phyloP scores from a whole-genome alignment of 1,140 invertebrate genomes.

The Zaprionus africanus region DNA sequence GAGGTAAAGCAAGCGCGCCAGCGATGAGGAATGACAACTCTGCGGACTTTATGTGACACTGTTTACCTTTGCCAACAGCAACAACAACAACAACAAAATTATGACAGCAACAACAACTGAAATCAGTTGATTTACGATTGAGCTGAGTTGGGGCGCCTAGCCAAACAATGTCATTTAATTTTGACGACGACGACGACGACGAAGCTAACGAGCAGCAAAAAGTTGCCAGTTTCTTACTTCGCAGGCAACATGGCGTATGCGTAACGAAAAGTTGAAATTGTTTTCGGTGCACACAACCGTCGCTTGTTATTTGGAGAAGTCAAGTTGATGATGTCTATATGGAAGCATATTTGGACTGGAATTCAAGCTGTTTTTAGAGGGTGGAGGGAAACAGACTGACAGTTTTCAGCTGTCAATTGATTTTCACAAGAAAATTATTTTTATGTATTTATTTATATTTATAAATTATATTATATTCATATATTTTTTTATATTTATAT shows the following conservation, averaged over 20 bases:
- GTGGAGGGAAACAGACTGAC: no score
- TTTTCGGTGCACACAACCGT: constrained; percentile 16
- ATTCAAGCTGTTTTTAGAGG: neutral
- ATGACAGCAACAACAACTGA: neutral
- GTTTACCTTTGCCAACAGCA: constrained; percentile 68
- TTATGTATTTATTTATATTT: no score
- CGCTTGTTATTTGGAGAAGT: neutral
- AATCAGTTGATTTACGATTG: constrained; percentile 46
- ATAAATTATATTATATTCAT: no score
- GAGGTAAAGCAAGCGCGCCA: constrained; percentile 1
- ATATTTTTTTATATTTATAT: no score
- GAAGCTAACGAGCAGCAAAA: constrained; percentile 38
- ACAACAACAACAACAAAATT: constrained; percentile 1
- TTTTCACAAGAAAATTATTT: no score
- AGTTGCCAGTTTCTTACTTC: neutral
- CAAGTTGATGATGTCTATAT: neutral
- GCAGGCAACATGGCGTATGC: constrained; percentile 45
- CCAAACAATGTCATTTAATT: constrained; percentile 54
- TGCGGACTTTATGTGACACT: constrained; percentile 67
- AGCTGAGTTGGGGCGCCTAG: constrained; percentile 17
- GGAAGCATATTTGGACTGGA: neutral
- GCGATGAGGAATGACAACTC: constrained; percentile 41
- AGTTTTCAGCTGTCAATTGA: no score
- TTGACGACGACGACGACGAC: constrained; percentile 8
- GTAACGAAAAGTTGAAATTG: constrained; percentile 21